A percentile compares a stretch with the other conserved stretches of the same genome.
Evolutionary conservation across 2,888 invertebrate species (phyloP).

Genomic region (Alviniconcha strummeri): DNA sequence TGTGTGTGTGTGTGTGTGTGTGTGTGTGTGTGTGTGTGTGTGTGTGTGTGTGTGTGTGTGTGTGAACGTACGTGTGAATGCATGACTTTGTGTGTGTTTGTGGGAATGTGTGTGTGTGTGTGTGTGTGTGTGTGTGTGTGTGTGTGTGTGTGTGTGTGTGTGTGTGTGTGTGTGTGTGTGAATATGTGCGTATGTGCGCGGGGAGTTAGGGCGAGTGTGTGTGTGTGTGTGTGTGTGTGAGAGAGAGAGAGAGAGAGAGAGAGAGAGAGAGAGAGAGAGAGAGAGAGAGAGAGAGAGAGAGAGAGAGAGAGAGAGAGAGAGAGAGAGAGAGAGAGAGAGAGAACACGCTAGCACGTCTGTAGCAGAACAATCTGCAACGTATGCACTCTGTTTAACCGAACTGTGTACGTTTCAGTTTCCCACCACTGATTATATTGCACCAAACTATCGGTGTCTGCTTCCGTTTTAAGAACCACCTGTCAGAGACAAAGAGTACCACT

Average conservation of each 20-base stretch:
- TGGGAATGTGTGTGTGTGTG: neutral
- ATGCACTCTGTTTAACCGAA: too few relatives aligned
- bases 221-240: slow-evolving; percentile 13
- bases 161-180: slow-evolving; percentile 16
- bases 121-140: neutral
- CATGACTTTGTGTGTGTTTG: neutral
- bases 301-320: too few relatives aligned
- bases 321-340: too few relatives aligned
- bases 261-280: neutral
- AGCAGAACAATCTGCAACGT: too few relatives aligned
- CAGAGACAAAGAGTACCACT: too few relatives aligned
- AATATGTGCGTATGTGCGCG: neutral
- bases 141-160: slow-evolving; percentile 16
- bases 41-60: neutral
- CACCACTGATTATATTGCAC: too few relatives aligned
- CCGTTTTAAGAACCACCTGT: too few relatives aligned
- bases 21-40: neutral
- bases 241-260: slow-evolving; percentile 2
- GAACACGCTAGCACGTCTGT: too few relatives aligned
- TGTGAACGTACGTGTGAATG: neutral
- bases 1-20: neutral
- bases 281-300: slow-evolving; percentile 1
- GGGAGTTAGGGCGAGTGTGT: slow-evolving; percentile 3
- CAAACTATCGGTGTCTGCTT: too few relatives aligned
- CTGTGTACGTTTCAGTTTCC: too few relatives aligned